Evolutionary conservation across 2,113 vertebrate species (phyloP).

Genomic region (Morone saxatilis): DNA sequence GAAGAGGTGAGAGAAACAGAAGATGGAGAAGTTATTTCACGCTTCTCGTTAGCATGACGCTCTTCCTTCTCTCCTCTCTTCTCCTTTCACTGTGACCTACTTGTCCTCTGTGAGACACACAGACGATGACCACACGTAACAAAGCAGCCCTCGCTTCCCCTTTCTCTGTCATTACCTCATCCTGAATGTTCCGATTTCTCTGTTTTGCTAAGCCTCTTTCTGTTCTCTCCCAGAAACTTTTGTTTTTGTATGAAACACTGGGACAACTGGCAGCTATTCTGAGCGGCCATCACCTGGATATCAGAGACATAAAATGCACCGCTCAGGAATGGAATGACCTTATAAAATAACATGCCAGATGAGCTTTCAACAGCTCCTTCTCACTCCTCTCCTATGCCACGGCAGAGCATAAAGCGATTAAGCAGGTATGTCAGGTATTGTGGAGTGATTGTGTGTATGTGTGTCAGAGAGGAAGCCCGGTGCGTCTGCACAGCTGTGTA

Average conservation of each 20-base stretch:
- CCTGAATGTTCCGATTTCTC: neutral
- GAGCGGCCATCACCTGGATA: slow-evolving; percentile 70
- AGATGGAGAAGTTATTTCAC: slow-evolving; percentile 50
- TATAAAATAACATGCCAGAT: slow-evolving; percentile 56
- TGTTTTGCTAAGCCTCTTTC: neutral
- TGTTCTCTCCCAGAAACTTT: slow-evolving; percentile 4
- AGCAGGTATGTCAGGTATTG: slow-evolving; percentile 51
- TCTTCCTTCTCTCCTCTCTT: neutral
- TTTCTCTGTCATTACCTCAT: slow-evolving; percentile 17
- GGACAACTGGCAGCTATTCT: slow-evolving; percentile 85
- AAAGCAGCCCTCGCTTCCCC: slow-evolving; percentile 1
- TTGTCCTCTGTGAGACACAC: neutral
- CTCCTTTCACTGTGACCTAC: neutral
- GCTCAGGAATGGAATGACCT: slow-evolving; percentile 64
- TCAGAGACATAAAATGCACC: slow-evolving; percentile 71
- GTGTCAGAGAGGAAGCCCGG: slow-evolving; percentile 10
- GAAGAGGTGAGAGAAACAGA: slow-evolving; percentile 44
- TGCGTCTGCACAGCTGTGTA: slow-evolving; percentile 32
- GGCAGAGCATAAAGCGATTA: slow-evolving; percentile 39
- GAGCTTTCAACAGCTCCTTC: slow-evolving; percentile 60
- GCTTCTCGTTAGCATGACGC: slow-evolving; percentile 16
- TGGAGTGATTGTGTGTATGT: slow-evolving; percentile 28
- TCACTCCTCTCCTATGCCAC: slow-evolving; percentile 36
- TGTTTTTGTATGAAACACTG: slow-evolving; percentile 67
- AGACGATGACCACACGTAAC: neutral